Evolutionary conservation across 2,888 invertebrate genomes (phyloP).

Genomic region (Acholoe squamosa): DNA sequence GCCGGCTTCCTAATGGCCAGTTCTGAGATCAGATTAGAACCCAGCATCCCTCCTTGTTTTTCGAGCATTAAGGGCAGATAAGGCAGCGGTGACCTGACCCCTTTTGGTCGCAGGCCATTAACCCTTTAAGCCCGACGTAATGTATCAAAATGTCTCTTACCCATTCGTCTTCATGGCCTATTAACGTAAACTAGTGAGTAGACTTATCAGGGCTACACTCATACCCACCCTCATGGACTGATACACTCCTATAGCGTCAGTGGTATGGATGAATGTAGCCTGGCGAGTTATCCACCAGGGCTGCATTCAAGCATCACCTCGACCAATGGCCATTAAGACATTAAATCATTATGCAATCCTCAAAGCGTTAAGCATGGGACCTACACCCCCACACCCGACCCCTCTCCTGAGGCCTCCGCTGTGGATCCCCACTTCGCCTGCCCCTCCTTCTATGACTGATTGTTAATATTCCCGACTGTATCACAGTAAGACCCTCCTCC

Average conservation of each 20-base stretch:
- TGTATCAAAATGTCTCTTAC: no score
- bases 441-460: constrained; percentile 30
- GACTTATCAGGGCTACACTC: no score
- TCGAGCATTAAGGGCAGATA: constrained; percentile 54
- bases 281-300: no score
- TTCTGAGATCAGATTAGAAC: constrained; percentile 53
- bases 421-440: background rate
- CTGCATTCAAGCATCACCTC: no score
- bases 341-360: no score
- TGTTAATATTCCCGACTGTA: constrained; percentile 36
- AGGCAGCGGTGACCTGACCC: background rate
- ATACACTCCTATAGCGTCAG: no score
- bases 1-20: constrained; percentile 28
- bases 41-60: constrained; percentile 46
- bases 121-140: no score
- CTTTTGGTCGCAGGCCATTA: background rate
- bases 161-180: no score
- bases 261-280: no score
- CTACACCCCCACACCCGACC: background rate
- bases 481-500: constrained; percentile 25
- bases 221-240: no score
- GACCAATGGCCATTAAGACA: no score
- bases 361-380: constrained; percentile 21
- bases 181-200: no score
- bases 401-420: background rate